These are phyloP conservation scores for Drosophila fungiperda DNA, from an alignment of 2,888 invertebrate species.

Conservation along the genomic window DNA sequence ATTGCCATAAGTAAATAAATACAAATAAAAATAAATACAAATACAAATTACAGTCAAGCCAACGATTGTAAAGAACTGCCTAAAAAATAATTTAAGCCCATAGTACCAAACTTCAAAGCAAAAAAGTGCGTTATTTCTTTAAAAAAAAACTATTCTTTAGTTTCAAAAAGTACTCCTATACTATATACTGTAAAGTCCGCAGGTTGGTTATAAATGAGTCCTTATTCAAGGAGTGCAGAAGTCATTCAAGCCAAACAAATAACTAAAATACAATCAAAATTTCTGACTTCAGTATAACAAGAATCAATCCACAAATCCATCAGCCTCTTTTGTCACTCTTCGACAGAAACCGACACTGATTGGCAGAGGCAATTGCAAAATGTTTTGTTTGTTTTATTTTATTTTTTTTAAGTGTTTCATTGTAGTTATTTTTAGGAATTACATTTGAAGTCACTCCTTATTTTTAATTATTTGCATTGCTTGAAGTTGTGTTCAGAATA, in stretches of 20 bases:
- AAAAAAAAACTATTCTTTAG: background rate
- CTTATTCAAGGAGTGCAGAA: background rate
- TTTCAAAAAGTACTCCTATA: background rate
- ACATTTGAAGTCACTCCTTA: background rate
- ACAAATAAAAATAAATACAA: too few relatives aligned
- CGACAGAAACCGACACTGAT: background rate
- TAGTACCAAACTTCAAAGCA: too few relatives aligned
- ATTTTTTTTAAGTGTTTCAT: background rate
- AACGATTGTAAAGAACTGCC: background rate
- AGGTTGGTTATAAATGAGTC: background rate
- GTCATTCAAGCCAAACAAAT: background rate
- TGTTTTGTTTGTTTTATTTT: background rate
- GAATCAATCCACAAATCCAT: background rate
- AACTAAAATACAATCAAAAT: background rate
- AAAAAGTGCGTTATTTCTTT: background rate
- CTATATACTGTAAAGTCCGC: background rate
- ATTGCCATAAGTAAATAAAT: background rate
- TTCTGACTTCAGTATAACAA: background rate
- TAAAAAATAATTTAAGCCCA: background rate
- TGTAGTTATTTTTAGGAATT: background rate
- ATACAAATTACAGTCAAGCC: too few relatives aligned
- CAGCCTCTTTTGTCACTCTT: background rate
- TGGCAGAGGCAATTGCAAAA: background rate
- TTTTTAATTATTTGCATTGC: background rate
- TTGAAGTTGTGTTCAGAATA: background rate